phyloP scores from a whole-genome alignment of 37 sponge, comb jelly and placozoan genomes.

The Diacarnus erythraeanus region DNA sequence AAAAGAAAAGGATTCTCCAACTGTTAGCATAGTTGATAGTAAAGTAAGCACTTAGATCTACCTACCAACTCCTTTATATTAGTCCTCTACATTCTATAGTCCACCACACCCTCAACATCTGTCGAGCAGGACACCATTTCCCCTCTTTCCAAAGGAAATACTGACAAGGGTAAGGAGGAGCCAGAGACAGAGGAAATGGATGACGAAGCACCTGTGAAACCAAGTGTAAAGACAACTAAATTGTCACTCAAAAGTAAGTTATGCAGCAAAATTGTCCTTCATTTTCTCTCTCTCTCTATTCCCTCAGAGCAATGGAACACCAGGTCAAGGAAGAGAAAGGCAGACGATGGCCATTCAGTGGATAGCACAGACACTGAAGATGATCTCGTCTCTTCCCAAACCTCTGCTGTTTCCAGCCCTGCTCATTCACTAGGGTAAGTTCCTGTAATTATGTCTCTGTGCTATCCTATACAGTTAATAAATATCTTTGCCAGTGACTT shows the following conservation, averaged over 20 bases:
- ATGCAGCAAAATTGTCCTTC: background rate
- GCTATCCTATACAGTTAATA: background rate
- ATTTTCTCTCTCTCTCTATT: background rate
- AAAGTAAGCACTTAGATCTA: background rate
- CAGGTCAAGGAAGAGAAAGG: background rate
- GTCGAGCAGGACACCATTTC: background rate
- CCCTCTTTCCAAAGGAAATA: constrained; percentile 17
- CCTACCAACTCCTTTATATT: constrained; percentile 1
- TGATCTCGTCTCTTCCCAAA: constrained; percentile 21
- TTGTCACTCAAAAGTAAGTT: constrained; percentile 9
- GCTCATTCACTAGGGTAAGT: constrained; percentile 59
- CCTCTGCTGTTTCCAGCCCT: constrained; percentile 65
- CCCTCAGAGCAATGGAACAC: constrained; percentile 19
- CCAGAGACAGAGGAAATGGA: constrained; percentile 4
- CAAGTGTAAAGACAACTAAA: background rate
- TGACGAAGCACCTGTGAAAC: constrained; percentile 1
- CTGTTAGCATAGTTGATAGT: background rate
- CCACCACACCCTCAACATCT: background rate
- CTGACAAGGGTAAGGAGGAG: constrained; percentile 2
- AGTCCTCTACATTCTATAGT: background rate
- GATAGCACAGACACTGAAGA: constrained; percentile 66
- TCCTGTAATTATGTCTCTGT: background rate
- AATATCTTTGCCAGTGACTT: constrained; percentile 2
- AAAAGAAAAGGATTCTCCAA: background rate
- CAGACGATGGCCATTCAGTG: constrained; percentile 26